Evolutionary conservation across 2,888 invertebrate genomes (phyloP).

Genomic region (Spilarctia lutea): DNA sequence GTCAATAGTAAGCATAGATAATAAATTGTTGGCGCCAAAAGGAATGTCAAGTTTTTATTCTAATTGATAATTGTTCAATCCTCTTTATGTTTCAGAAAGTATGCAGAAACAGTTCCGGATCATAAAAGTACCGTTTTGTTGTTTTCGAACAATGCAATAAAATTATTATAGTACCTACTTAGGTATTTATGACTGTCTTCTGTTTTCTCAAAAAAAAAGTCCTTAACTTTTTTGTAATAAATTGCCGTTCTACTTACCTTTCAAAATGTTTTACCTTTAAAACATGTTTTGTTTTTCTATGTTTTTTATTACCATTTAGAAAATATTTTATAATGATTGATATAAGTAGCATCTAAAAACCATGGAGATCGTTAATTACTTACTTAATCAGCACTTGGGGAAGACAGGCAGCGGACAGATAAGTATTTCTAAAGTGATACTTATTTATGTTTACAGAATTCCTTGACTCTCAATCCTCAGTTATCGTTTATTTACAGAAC

Average conservation of each 20-base stretch:
- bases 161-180: background rate
- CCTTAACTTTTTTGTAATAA: background rate
- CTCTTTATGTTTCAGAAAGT: background rate
- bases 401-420: background rate
- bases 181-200: background rate
- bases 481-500: conserved; percentile 41
- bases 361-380: background rate
- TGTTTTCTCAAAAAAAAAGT: background rate
- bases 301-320: background rate
- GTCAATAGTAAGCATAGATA: conserved; percentile 24
- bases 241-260: background rate
- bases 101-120: background rate
- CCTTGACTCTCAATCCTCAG: conserved; percentile 30
- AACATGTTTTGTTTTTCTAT: background rate
- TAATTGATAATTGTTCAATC: background rate
- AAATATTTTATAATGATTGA: background rate
- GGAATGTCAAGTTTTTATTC: conserved; percentile 23
- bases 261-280: background rate
- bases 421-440: background rate
- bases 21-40: conserved; percentile 37
- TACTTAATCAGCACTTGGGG: no score
- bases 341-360: background rate
- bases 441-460: conserved; percentile 40
- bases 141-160: background rate
- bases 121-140: background rate